Base-by-base conservation (phyloP, 2,113 vertebrate species). In the Toxotes chatareus region DNA sequence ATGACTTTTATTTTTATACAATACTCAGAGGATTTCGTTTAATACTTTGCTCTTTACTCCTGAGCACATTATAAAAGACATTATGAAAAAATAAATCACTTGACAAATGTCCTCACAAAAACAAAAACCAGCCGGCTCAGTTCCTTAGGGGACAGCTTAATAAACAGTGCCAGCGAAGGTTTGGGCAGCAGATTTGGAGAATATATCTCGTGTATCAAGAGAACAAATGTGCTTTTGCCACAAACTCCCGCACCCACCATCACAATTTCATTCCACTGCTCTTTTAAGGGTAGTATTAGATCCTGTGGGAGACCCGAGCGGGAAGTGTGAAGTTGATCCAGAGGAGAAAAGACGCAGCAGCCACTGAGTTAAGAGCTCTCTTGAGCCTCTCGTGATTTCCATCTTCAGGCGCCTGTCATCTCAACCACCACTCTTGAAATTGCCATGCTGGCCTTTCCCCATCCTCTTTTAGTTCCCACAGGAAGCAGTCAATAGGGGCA, bases 1-100 rank as follows among this genome's bases (percentile, higher is more conserved):
- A 19, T 82, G 68, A 63, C 62, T 82, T 79, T 71, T 65, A 77
- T 82, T 86, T 84, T 82, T 53, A 78, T 23, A 66, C 60, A 73
- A 38, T 65, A 42, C 38, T 61, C 73, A n/a, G 23, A 83, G 73
- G 68, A 76, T 62, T 59, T 82, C 61, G 69, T 23, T n/a, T 49
- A 36, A 80, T 71, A 34, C 74, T 70, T 79, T 66, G 40, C 16
- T 76, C 63, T 79, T 72, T 32, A 67, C 62, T 73, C 60, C 27
- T 74, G 44, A 61, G 60, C 40, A 32, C 8, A 42, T 67, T 65
- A 75, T 66, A 59, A 86, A 82, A 77, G 36, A 63, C 36, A 38
- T 61, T 42, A 72, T 46, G 36, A 80, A 84, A 66, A 75, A 60
- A 73, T 27, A 82, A 64, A 87, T 84, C 19, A 67, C 55, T 73